Conservation (phyloP, 2,888 invertebrate genomes). For the Aspidiotus destructor region DNA sequence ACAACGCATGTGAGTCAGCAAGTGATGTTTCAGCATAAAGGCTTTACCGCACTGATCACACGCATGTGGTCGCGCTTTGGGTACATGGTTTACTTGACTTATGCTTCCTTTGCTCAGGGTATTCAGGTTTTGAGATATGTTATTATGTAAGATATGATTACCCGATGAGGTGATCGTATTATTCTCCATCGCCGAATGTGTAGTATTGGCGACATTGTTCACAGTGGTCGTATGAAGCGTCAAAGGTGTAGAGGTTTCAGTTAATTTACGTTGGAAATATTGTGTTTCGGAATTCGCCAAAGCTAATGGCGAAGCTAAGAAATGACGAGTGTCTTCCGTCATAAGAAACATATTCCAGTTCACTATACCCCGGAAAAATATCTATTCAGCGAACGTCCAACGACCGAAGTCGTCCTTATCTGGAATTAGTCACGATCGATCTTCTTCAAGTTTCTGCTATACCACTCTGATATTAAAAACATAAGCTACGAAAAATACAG, state of each 20-base stretch:
- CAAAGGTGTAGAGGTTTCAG: conserved; percentile 33
- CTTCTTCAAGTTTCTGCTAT: no score
- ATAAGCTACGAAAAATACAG: no score
- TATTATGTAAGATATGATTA: conserved; percentile 18
- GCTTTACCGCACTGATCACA: conserved; percentile 41
- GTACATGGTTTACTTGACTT: conserved; percentile 22
- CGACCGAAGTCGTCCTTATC: no score
- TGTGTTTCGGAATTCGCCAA: conserved; percentile 37
- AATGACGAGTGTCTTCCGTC: conserved; percentile 39
- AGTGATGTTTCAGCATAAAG: conserved; percentile 40
- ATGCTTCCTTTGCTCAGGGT: conserved; percentile 12
- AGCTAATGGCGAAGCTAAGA: conserved; percentile 38
- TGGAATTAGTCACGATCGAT: no score
- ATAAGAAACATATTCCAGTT: conserved; percentile 40
- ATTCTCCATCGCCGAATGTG: conserved; percentile 22
- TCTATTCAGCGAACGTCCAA: no score
- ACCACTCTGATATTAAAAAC: no score
- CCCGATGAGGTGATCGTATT: conserved; percentile 12
- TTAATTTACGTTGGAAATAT: conserved; percentile 38
- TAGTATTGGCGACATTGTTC: conserved; percentile 29
- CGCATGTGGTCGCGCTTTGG: conserved; percentile 40
- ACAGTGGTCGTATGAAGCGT: conserved; percentile 15
- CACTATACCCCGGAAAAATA: conserved; percentile 28
- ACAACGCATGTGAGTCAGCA: conserved; percentile 67
- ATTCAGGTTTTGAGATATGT: conserved; percentile 6